Evolutionary conservation across 1,140 invertebrate genomes (phyloP), one percentile per base, ranked within the genome.

Genomic region (Heliconius congener): DNA sequence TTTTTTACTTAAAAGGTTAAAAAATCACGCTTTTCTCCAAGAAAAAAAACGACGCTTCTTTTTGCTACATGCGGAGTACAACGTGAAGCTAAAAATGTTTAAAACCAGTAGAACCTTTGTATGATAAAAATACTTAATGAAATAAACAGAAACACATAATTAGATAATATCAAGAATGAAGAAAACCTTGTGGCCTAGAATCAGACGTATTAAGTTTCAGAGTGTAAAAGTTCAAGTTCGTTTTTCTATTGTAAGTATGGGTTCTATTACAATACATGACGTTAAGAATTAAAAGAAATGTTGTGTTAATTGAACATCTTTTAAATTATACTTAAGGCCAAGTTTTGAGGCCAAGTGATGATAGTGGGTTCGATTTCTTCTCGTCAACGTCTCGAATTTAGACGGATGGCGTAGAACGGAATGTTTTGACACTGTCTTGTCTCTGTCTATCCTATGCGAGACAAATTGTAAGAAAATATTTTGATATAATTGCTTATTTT

Each of bases 181-280:
- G 50, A 8, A 3, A 50, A 78, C 30, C 52, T 50, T 66, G 57
- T 71, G 78, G 30, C 76, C 79, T 77, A 80, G 76, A 80, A 82
- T 80, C 55, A 18, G 66, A 60, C 16, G 55, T 82, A 71, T 82
- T 71, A 73, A 55, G 34, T 80, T 77, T 77, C 76, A 60, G 30
- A 75, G 74, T 27, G 42, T 66, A 66, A 66, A 82, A 80, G 81
- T 82, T 82, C 81, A 82, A 82, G 81, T 80, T 82, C 73, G 60
- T 74, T 71, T 73, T 75, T n/a, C n/a, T 66, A 30, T 66, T 60
- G n/a, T 23, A 60, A 66, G 1, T 8, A 66, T 11, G 4, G 13
- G 27, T 6, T 16, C 4, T 27, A 66, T 66, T 66, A 16, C 60
- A 66, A 13, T 66, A 13, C 19, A 73, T 46, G 27, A 50, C 66